phyloP scores from a whole-genome alignment of 2,113 vertebrate genomes.

The Grallaria varia region DNA sequence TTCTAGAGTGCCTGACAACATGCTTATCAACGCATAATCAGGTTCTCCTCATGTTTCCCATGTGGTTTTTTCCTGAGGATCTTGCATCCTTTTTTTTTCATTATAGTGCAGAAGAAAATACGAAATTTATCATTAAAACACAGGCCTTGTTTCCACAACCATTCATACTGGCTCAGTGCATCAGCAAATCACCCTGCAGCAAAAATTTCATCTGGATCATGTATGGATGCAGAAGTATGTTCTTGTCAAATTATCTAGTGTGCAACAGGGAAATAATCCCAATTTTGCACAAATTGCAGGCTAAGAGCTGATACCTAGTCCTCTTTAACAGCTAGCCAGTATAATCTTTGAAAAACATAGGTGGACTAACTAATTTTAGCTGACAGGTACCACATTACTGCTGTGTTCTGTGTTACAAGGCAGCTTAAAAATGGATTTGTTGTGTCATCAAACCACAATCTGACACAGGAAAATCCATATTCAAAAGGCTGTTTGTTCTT shows the following conservation, averaged over 20 bases:
- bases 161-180: neutral
- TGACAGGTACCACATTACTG: neutral
- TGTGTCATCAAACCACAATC: neutral
- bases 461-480: neutral
- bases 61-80: neutral
- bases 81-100: neutral
- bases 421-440: neutral
- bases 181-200: neutral
- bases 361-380: neutral
- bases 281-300: neutral
- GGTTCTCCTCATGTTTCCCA: neutral
- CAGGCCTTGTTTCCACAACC: neutral
- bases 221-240: neutral
- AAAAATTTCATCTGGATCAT: neutral
- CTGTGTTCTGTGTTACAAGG: neutral
- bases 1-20: neutral
- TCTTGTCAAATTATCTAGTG: neutral
- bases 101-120: neutral
- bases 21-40: neutral
- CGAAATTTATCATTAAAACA: neutral
- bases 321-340: neutral
- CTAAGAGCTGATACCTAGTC: neutral
- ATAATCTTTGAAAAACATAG: neutral
- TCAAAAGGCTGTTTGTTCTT: neutral
- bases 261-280: neutral